Conservation (phyloP, 2,113 vertebrate genomes). For the Muscicapa adusta region DNA sequence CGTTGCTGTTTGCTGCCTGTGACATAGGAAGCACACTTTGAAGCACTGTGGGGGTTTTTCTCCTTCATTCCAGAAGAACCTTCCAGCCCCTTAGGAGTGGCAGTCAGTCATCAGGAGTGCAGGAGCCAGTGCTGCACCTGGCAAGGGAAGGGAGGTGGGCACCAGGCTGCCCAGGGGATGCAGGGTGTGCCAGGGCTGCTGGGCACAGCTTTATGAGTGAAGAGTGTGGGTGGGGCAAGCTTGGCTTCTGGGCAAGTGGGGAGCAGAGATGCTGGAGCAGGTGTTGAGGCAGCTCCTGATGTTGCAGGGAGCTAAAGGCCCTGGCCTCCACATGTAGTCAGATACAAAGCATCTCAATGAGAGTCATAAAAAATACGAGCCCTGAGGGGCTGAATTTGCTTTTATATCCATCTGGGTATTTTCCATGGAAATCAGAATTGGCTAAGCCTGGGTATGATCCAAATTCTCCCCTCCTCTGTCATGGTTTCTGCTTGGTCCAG, state of each 20-base stretch:
- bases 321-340: neutral
- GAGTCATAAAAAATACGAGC: neutral
- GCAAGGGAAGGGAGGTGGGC: rapidly evolving
- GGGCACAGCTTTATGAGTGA: rapidly evolving
- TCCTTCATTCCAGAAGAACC: neutral
- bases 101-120: neutral
- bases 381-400: neutral
- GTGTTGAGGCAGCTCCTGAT: neutral
- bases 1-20: neutral
- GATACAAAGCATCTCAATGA: neutral
- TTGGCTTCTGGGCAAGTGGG: neutral
- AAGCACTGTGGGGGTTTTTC: neutral
- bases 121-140: rapidly evolving
- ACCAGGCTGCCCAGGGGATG: too few species aligned
- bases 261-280: neutral
- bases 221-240: rapidly evolving
- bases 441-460: neutral
- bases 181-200: neutral
- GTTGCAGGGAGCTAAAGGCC: neutral
- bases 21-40: neutral
- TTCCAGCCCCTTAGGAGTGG: neutral
- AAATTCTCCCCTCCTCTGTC: neutral
- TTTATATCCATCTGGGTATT: neutral
- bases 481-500: neutral
- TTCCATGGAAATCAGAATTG: rapidly evolving